phyloP scores from a whole-genome alignment of 2,113 vertebrate species.

The Struthidea cinerea region DNA sequence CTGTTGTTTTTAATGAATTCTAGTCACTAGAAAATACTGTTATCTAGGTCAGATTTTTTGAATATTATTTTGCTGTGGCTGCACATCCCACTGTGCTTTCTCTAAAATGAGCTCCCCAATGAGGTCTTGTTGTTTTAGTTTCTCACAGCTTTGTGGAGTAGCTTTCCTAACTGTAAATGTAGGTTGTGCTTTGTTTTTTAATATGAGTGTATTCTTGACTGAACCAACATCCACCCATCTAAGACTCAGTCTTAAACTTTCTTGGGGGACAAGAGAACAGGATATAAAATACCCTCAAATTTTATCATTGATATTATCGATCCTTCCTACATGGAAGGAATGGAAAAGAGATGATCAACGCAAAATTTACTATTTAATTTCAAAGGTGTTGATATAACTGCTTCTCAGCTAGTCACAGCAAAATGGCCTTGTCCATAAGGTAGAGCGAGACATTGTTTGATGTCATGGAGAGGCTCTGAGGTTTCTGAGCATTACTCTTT shows the following conservation, averaged over 20 bases:
- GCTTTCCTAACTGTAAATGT: background rate
- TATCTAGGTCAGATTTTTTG: slow-evolving; percentile 55
- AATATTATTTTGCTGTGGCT: slow-evolving; percentile 35
- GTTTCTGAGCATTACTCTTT: background rate
- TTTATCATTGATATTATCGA: background rate
- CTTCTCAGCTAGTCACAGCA: background rate
- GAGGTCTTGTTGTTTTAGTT: background rate
- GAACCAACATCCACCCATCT: background rate
- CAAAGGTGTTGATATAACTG: background rate
- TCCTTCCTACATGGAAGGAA: background rate
- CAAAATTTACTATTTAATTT: background rate
- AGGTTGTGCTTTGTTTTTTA: background rate
- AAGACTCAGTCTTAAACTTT: background rate
- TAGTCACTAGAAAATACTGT: slow-evolving; percentile 13
- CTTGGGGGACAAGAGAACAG: background rate
- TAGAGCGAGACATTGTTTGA: background rate
- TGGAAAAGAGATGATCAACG: background rate
- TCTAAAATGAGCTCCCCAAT: slow-evolving; percentile 34
- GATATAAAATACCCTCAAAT: background rate
- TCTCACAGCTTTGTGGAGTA: background rate
- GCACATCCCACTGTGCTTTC: background rate
- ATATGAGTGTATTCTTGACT: background rate
- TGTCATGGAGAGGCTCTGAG: background rate
- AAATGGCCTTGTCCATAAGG: background rate
- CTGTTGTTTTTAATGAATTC: slow-evolving; percentile 36